Conservation (phyloP, 2,113 vertebrate species). For the Riparia riparia region DNA sequence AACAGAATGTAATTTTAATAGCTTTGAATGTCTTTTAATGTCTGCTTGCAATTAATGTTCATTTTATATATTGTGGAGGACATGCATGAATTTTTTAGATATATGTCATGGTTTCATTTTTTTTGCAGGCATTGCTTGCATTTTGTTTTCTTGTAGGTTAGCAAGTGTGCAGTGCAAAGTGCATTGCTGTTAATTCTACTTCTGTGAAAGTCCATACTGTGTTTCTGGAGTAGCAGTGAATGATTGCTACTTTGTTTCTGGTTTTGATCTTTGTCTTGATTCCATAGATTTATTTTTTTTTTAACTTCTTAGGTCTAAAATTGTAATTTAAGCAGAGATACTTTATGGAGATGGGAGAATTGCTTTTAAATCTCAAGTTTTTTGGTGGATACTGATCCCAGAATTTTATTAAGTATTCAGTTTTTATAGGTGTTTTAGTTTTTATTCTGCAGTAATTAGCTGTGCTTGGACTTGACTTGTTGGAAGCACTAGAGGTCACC, state of each 20-base stretch:
- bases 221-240: not conserved
- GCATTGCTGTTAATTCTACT: not conserved
- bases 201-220: not conserved
- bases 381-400: not conserved
- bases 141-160: not conserved
- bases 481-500: conserved; percentile 61
- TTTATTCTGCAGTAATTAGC: not conserved
- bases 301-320: not conserved
- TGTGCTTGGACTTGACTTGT: not conserved
- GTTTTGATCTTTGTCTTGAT: not conserved
- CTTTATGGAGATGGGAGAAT: not conserved
- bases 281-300: not conserved
- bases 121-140: not conserved
- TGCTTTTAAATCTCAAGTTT: not conserved
- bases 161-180: not conserved
- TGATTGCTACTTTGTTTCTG: not conserved
- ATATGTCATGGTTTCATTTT: not conserved
- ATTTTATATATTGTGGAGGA: not conserved
- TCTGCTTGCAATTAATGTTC: not conserved
- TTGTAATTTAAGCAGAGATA: not conserved
- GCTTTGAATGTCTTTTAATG: not conserved
- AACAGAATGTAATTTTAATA: not conserved
- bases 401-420: not conserved
- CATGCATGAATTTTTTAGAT: not conserved
- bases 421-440: not conserved